These are phyloP conservation scores for Oscheius sp. DNA, from an alignment of 2,888 invertebrate species.

Conservation along the genomic window DNA sequence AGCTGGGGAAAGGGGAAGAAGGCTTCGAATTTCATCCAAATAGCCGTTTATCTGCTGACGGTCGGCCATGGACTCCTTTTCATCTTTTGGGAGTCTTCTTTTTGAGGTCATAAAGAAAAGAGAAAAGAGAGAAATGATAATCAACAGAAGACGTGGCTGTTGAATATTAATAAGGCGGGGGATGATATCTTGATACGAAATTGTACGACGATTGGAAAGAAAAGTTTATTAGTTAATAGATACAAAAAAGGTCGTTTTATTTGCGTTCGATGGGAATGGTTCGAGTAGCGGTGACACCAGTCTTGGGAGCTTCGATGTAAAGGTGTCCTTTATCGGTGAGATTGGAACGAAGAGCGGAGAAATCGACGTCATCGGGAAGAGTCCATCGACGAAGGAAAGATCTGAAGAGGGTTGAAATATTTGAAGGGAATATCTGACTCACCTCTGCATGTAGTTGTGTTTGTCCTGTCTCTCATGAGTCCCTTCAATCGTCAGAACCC, in stretches of 20 bases:
- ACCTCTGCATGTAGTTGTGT: conserved; percentile 42
- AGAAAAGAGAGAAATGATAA: too few relatives aligned
- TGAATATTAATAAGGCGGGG: too few relatives aligned
- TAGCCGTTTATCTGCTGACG: neutral
- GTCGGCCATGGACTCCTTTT: too few relatives aligned
- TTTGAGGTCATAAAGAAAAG: neutral
- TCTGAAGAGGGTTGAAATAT: conserved; percentile 26
- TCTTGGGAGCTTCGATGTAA: conserved; percentile 42
- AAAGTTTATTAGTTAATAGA: neutral
- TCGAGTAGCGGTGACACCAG: neutral
- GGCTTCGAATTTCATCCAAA: neutral
- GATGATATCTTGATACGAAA: too few relatives aligned
- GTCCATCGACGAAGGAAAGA: conserved; percentile 44
- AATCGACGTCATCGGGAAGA: conserved; percentile 42
- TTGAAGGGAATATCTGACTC: neutral
- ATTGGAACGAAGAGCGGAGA: conserved; percentile 33
- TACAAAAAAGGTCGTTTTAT: neutral
- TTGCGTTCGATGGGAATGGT: conserved; percentile 11
- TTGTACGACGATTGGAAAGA: neutral
- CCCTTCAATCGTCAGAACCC: conserved; percentile 42
- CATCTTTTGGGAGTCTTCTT: too few relatives aligned
- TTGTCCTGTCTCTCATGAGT: conserved; percentile 41
- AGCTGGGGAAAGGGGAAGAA: neutral
- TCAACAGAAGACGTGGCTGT: too few relatives aligned
- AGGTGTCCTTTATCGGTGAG: conserved; percentile 36